Evolutionary conservation across 2,113 vertebrate species (phyloP).

Genomic region (Ctenomys sociabilis): DNA sequence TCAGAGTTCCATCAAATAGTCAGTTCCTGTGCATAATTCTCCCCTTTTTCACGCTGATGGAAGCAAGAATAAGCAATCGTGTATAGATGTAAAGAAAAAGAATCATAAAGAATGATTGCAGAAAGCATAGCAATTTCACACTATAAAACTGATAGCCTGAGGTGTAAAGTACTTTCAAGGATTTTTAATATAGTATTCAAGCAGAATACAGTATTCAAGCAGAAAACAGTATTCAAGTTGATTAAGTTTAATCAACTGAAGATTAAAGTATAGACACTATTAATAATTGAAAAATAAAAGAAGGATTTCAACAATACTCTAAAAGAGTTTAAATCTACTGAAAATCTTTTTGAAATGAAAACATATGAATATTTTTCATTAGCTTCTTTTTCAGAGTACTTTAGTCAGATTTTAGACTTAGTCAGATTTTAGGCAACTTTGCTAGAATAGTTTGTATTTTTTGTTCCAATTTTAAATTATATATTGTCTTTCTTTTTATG

Average conservation of each 20-base stretch:
- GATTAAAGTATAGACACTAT: neutral
- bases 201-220: neutral
- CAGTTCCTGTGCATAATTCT: neutral
- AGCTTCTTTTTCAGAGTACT: neutral
- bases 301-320: neutral
- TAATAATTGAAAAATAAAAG: neutral
- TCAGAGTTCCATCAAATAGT: conserved; percentile 30
- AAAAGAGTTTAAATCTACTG: neutral
- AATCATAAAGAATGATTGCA: neutral
- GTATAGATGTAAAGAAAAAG: neutral
- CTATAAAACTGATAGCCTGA: neutral
- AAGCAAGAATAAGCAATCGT: conserved; percentile 45
- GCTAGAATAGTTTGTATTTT: neutral
- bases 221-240: neutral
- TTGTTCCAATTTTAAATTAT: neutral
- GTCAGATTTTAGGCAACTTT: too few species aligned
- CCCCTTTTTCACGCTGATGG: neutral
- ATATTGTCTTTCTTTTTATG: neutral
- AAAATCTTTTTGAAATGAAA: neutral
- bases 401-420: neutral
- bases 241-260: neutral
- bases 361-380: neutral
- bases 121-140: neutral
- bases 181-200: neutral
- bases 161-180: neutral